Evolutionary conservation across 92 coral and sea anemone species (phyloP).

Genomic region (Bergia puertoricense): DNA sequence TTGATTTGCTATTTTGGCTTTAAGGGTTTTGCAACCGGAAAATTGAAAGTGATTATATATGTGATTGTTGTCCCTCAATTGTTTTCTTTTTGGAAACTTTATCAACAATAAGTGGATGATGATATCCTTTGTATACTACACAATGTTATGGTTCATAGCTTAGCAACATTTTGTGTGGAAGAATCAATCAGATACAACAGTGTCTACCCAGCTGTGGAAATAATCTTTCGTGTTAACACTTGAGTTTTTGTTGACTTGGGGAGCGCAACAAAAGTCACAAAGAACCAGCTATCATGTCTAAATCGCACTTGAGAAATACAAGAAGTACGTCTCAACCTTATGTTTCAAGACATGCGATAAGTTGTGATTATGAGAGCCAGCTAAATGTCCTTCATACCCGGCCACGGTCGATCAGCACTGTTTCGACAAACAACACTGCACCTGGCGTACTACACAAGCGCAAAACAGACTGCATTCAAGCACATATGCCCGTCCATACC

Average conservation of each 20-base stretch:
- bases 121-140: neutral
- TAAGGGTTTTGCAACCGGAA: neutral
- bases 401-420: conserved; percentile 5
- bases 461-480: neutral
- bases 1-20: neutral
- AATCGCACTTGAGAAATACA: neutral
- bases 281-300: neutral
- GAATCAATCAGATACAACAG: conserved; percentile 14
- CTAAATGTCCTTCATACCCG: neutral
- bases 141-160: neutral
- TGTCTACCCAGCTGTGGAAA: neutral
- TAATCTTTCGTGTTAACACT: neutral
- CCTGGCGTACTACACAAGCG: neutral
- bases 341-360: conserved; percentile 25
- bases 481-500: conserved; percentile 25
- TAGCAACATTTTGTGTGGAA: neutral
- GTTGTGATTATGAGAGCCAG: neutral
- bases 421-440: neutral
- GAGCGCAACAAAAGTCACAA: conserved; percentile 1
- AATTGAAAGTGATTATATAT: neutral
- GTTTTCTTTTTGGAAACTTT: neutral
- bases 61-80: neutral
- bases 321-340: conserved; percentile 29
- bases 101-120: neutral
- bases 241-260: neutral